phyloP scores from a whole-genome alignment of 2,113 vertebrate genomes.

The Loxodonta africana region DNA sequence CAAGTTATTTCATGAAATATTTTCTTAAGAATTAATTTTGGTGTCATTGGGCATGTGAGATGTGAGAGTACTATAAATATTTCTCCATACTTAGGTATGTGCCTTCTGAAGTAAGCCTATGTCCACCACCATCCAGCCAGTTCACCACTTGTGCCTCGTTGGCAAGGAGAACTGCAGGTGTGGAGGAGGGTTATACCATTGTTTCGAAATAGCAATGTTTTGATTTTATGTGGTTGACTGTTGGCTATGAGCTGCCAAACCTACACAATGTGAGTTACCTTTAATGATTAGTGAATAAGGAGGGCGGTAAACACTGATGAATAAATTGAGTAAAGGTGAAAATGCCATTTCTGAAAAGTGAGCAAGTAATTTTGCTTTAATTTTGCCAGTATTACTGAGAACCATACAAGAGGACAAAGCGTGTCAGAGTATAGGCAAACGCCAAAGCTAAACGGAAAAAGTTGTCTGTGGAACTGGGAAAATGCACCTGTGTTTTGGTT shows the following conservation, averaged over 20 bases:
- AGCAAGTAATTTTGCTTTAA: conserved; percentile 5
- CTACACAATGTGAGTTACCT: neutral
- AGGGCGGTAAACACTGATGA: neutral
- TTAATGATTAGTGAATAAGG: conserved; percentile 2
- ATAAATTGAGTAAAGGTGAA: conserved; percentile 52
- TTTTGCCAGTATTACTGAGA: conserved; percentile 13
- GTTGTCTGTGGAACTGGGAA: conserved; percentile 58
- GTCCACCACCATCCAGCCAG: neutral
- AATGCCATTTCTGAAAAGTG: conserved; percentile 53
- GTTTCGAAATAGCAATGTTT: conserved; percentile 20
- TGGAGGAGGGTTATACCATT: conserved; percentile 40
- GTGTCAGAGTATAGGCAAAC: conserved; percentile 58
- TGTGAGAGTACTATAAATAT: conserved; percentile 61
- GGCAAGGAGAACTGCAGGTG: conserved; percentile 53
- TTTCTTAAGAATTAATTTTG: conserved; percentile 65
- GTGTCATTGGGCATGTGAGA: neutral
- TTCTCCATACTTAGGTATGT: conserved; percentile 45
- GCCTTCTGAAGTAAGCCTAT: conserved; percentile 13
- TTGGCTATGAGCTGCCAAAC: neutral
- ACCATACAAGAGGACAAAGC: conserved; percentile 13
- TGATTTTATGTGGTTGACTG: neutral
- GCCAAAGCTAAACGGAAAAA: conserved; percentile 64
- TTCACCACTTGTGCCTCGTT: neutral
- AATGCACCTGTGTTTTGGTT: conserved; percentile 57
- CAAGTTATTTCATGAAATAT: neutral